These are phyloP conservation scores for Staurois parvus DNA, from an alignment of 2,797 vertebrate species.

Conservation along the genomic window DNA sequence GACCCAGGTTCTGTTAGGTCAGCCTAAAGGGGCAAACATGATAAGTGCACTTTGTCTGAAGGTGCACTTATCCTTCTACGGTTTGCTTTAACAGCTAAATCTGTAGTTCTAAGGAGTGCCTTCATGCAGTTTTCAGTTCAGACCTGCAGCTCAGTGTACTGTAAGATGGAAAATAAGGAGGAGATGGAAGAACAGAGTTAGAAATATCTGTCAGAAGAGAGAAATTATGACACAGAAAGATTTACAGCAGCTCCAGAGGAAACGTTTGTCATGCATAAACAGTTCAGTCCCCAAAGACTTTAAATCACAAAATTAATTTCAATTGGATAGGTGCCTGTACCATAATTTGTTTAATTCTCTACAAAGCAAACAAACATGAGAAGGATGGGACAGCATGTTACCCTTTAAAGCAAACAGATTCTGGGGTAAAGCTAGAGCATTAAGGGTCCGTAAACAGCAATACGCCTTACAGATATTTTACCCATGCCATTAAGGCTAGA, in stretches of 20 bases:
- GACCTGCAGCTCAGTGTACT: constrained; percentile 6
- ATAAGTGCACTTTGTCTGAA: too few species aligned
- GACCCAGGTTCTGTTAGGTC: too few species aligned
- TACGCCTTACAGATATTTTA: neutral
- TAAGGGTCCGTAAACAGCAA: neutral
- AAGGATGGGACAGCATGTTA: neutral
- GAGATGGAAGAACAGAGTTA: constrained; percentile 23
- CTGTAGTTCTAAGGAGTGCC: neutral
- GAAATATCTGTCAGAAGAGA: constrained; percentile 14
- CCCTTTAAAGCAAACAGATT: neutral
- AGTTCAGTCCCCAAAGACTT: constrained; percentile 55
- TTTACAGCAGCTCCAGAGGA: constrained; percentile 44
- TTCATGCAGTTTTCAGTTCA: neutral
- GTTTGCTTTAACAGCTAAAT: neutral
- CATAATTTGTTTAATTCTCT: constrained; percentile 34
- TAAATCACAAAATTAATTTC: constrained; percentile 62
- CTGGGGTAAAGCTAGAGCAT: neutral
- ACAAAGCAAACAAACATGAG: constrained; percentile 62
- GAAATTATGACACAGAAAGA: constrained; percentile 45
- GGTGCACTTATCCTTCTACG: too few species aligned
- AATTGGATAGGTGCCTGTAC: constrained; percentile 50
- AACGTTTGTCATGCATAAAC: constrained; percentile 58
- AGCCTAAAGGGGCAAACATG: too few species aligned
- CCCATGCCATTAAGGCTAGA: too few species aligned
- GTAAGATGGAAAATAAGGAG: neutral